phyloP scores from a whole-genome alignment of 2,888 invertebrate species.

The Eumacrocentrus americanus region DNA sequence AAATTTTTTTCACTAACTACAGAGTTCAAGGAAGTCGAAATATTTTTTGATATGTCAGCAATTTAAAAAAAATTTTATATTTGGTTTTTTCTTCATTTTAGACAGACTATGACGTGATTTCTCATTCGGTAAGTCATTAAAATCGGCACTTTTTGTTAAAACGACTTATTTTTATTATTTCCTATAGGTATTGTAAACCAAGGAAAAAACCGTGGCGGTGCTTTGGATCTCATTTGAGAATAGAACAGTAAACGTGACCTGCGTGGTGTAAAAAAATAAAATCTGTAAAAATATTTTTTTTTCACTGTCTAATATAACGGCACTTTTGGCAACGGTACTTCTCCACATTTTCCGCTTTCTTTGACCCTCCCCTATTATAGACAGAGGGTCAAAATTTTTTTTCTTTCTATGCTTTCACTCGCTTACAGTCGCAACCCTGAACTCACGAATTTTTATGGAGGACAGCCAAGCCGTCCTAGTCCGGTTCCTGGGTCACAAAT shows the following conservation, averaged over 20 bases:
- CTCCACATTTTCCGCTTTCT: slow-evolving; percentile 20
- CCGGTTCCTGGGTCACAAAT: slow-evolving; percentile 21
- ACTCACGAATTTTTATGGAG: slow-evolving; percentile 46
- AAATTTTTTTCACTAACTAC: too few relatives aligned
- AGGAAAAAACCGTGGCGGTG: neutral
- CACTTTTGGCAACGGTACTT: slow-evolving; percentile 36
- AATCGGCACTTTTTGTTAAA: too few relatives aligned
- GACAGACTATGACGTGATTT: too few relatives aligned
- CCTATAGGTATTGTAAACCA: neutral
- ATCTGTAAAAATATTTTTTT: slow-evolving; percentile 13
- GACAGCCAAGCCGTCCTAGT: neutral
- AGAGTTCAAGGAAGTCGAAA: too few relatives aligned
- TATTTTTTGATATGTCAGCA: too few relatives aligned
- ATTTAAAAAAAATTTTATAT: too few relatives aligned
- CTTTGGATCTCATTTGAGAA: neutral
- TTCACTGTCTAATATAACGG: slow-evolving; percentile 36
- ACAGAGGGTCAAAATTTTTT: neutral
- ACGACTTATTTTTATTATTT: neutral
- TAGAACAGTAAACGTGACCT: neutral
- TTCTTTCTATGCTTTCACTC: slow-evolving; percentile 6
- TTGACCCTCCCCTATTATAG: slow-evolving; percentile 6
- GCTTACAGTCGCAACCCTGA: neutral
- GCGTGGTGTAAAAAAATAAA: neutral
- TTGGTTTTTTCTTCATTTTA: too few relatives aligned
- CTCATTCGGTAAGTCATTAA: too few relatives aligned